Percentiles rank a stretch among this genome's conserved stretches.
Evolutionary conservation across 2,888 invertebrate genomes (phyloP).

Genomic region (Cerastoderma edule): DNA sequence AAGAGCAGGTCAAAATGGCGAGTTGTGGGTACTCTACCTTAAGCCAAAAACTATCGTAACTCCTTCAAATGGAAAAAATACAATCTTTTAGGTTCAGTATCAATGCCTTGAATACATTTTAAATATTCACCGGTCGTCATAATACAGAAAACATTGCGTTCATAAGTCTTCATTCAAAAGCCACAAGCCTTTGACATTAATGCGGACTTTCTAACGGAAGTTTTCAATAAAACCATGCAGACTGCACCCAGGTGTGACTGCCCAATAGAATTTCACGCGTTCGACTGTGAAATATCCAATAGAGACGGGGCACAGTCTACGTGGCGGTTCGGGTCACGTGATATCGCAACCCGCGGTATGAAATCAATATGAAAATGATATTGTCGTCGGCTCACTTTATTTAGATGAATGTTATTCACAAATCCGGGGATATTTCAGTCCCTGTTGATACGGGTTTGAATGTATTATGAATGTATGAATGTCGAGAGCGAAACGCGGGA

Average conservation of each 20-base stretch:
- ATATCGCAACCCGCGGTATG: constrained; percentile 5
- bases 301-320: constrained; percentile 46
- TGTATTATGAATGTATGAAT: constrained; percentile 8
- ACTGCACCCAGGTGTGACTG: constrained; percentile 52
- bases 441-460: too few species aligned
- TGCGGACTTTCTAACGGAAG: constrained; percentile 44
- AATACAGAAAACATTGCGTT: too few species aligned
- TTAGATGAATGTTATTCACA: constrained; percentile 22
- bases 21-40: too few species aligned
- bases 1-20: too few species aligned
- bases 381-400: constrained; percentile 12
- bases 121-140: too few species aligned
- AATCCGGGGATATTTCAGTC: constrained; percentile 4
- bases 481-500: neutral
- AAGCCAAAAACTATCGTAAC: too few species aligned
- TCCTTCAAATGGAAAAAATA: too few species aligned
- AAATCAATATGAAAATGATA: constrained; percentile 28
- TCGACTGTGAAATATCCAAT: constrained; percentile 43
- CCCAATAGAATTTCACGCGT: constrained; percentile 38
- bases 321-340: constrained; percentile 28
- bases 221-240: constrained; percentile 24
- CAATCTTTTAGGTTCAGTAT: too few species aligned
- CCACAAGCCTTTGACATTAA: too few species aligned
- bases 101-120: too few species aligned
- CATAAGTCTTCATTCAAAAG: too few species aligned